Percentiles rank a stretch among this genome's conserved stretches.
These are phyloP conservation scores for Xyrichtys novacula DNA, from an alignment of 2,797 vertebrate genomes.

Conservation along the genomic window DNA sequence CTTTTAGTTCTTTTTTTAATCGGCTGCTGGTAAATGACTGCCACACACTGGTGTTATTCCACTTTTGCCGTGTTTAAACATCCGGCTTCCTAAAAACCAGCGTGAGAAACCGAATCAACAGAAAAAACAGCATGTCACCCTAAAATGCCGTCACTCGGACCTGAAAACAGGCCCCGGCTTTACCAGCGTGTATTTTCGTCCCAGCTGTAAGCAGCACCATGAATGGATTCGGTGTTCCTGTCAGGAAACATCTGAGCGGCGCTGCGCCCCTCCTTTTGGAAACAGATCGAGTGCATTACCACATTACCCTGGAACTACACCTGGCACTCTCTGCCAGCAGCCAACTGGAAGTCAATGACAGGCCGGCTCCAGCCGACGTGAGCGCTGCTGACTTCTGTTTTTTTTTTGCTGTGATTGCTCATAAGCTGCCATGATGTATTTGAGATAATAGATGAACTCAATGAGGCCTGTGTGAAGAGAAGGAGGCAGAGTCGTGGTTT, in stretches of 20 bases:
- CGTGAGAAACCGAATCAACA: constrained; percentile 8
- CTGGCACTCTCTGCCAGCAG: constrained; percentile 4
- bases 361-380: background rate
- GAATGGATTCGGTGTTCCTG: constrained; percentile 58
- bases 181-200: constrained; percentile 23
- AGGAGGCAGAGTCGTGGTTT: constrained; percentile 31
- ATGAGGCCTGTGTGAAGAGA: constrained; percentile 19
- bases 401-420: background rate
- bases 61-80: background rate
- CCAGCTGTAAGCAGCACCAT: constrained; percentile 44
- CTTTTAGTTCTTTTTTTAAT: background rate
- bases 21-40: background rate
- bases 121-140: constrained; percentile 19
- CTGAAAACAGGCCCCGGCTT: constrained; percentile 18
- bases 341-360: background rate
- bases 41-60: background rate
- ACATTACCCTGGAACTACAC: constrained; percentile 44
- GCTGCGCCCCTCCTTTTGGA: constrained; percentile 46
- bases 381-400: constrained; percentile 9
- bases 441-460: background rate
- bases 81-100: constrained; percentile 12
- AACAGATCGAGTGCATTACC: constrained; percentile 49
- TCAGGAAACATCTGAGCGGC: constrained; percentile 35
- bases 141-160: constrained; percentile 21
- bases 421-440: background rate